These are phyloP conservation scores for Pteronura brasiliensis DNA, from an alignment of 2,113 vertebrate species.

Conservation along the genomic window DNA sequence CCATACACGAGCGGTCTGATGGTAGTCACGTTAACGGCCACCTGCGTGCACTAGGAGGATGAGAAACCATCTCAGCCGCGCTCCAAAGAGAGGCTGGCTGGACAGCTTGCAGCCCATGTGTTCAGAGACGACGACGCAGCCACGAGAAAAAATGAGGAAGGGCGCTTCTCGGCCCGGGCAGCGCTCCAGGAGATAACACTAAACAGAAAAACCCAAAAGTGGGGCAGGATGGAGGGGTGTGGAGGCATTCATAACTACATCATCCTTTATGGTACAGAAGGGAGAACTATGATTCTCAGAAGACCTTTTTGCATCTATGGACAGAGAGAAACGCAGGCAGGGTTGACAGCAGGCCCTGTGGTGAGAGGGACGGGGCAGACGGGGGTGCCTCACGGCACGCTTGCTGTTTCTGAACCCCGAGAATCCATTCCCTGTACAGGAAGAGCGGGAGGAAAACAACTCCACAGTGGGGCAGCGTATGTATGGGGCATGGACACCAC, in stretches of 20 bases:
- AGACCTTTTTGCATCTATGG: neutral
- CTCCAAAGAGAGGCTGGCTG: neutral
- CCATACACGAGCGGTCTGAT: rapidly evolving
- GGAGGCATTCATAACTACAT: too few species aligned
- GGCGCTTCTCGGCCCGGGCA: rapidly evolving
- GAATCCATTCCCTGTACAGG: neutral
- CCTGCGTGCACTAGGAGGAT: neutral
- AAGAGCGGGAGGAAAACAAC: rapidly evolving
- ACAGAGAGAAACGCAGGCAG: neutral
- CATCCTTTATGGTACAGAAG: neutral
- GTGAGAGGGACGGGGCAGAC: neutral
- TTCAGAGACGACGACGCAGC: neutral
- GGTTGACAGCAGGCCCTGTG: neutral
- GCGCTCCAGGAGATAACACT: neutral
- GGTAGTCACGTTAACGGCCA: too few species aligned
- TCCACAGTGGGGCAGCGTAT: too few species aligned
- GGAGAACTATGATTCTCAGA: neutral
- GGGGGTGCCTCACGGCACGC: rapidly evolving
- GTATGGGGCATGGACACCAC: too few species aligned
- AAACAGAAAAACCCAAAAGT: neutral
- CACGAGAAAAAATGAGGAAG: rapidly evolving
- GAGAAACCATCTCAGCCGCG: neutral
- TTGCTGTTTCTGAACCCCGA: neutral
- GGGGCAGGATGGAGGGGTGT: rapidly evolving
- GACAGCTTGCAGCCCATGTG: neutral